Base-by-base conservation (phyloP, 2,113 vertebrate genomes). In the Pelvicachromis taeniatus region DNA sequence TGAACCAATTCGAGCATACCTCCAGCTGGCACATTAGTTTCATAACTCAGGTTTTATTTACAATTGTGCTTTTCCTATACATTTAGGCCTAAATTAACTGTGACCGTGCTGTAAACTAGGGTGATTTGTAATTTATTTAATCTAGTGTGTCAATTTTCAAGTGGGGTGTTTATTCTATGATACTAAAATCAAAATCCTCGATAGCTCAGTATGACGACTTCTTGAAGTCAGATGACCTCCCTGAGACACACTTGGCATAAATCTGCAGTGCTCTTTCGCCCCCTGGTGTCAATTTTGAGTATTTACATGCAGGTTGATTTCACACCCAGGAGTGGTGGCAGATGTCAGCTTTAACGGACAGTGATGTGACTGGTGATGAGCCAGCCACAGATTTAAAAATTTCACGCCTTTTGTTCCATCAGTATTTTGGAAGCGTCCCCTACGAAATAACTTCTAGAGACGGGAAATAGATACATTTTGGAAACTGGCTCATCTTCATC, bases 301-400 rank as follows among this genome's bases (percentile, higher is more conserved):
- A 13, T 63, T 80, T 93, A 85, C 94, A 89, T 19, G 2, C 9
- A 26, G 1, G 9, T 53, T 38, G 1, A 19, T 16, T 14, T 17
- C n/a, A 45, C 21, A 19, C 77, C 35, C 23, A 58, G 21, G n/a
- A 40, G 19, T 11, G 21, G 17, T 14, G 61, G 23, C 83, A 82
- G 79, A 79, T 68, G 77, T 73, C 54, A 85, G 75, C 55, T 80
- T 68, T 75, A n/a, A 35, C 12, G 80, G 11, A 78, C 31, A 73
- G 12, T 77, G 48, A 55, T 78, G 14, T 63, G 21, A 26, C 59
- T 78, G 55, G 6, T 52, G 4, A 85, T 75, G 23, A 23, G n/a
- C 5, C 58, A 53, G 11, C 10, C 12, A 70, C 12, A 73, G 38
- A 82, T 42, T 40, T 79, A 38, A 14, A 59, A 9, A 29, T 11